Evolutionary conservation across 2,888 invertebrate species (phyloP).

Genomic region (Selenia dentaria): DNA sequence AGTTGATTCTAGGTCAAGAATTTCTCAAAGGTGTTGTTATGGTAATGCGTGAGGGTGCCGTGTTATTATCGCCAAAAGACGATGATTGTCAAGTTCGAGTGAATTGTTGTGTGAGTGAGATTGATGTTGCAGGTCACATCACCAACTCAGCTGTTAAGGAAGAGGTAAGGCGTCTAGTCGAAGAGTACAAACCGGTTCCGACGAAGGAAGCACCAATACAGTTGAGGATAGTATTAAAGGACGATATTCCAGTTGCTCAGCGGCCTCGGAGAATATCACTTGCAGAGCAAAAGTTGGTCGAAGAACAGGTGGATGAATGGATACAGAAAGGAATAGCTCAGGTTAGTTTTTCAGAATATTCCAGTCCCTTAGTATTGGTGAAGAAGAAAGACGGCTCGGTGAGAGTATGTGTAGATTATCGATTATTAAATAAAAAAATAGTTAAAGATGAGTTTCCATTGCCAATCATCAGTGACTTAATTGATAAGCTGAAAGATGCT

Average conservation of each 20-base stretch:
- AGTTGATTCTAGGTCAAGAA: background rate
- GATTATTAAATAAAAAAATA: constrained; percentile 28
- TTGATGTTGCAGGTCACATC: background rate
- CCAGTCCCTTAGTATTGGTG: constrained; percentile 23
- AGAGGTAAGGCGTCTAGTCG: background rate
- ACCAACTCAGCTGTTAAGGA: background rate
- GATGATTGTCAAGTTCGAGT: background rate
- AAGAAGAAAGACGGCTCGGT: constrained; percentile 25
- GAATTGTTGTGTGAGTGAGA: background rate
- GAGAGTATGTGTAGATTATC: constrained; percentile 27
- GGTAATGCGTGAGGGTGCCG: background rate
- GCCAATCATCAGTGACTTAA: background rate
- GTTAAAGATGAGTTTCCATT: constrained; percentile 27
- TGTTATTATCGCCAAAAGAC: background rate
- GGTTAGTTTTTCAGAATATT: constrained; percentile 30
- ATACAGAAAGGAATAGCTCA: constrained; percentile 15
- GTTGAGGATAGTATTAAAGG: constrained; percentile 24
- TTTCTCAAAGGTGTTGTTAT: background rate
- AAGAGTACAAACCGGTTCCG: constrained; percentile 9
- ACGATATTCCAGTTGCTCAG: constrained; percentile 32
- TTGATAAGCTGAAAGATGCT: constrained; percentile 11
- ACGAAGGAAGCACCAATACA: constrained; percentile 27
- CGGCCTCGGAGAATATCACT: constrained; percentile 31
- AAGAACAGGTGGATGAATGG: constrained; percentile 28
- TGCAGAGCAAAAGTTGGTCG: constrained; percentile 22